Evolutionary conservation across 2,888 invertebrate species (phyloP), one percentile per base, ranked within the genome.

Genomic region (Parthenolecanium corni): DNA sequence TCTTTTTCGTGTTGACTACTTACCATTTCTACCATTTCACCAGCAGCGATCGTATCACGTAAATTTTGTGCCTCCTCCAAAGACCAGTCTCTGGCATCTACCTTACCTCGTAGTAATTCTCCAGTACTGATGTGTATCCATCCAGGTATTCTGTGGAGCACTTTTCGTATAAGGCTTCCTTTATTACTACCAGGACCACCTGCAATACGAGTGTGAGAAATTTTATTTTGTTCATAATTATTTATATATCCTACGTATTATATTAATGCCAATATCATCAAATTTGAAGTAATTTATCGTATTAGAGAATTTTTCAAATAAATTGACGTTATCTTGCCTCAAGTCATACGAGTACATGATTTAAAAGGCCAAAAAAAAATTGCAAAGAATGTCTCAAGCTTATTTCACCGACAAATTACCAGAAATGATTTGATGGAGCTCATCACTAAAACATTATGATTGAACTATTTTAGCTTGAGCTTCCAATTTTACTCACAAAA

Each of bases 171-270:
- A 36, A 92, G 76, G 0, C 80, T 76, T 1, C 86, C 85, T 73
- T 94, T 94, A 72, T 92, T 91, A 72, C 90, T 91, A 58, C 93
- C 93, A 0, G 93, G 93, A 0, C 93, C 93, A 11, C 92, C 90
- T 78, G 68, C 31, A 31, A 6, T 31, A 11, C 16, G 4, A 62
- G 24, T 3, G 23, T 56, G 5, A 3, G 16, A 56, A 44, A 56
- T 36, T 11, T 11, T 14, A 31, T 20, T 20, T 16, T 12, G n/a
- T n/a, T n/a, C n/a, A n/a, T n/a, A n/a, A n/a, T n/a, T n/a, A n/a
- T n/a, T n/a, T n/a, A 2, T 16, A 18, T 2, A 2, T 18, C 18
- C 49, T 47, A 2, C 18, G 3, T 3, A 47, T 14, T 40, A n/a
- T n/a, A n/a, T 40, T 40, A 12, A n/a, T 40, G 40, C 2, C 12